Percentiles rank a stretch among this genome's conserved stretches.
These are phyloP conservation scores for Hydrotaea cyrtoneurina DNA, from an alignment of 2,888 invertebrate genomes.

Conservation along the genomic window DNA sequence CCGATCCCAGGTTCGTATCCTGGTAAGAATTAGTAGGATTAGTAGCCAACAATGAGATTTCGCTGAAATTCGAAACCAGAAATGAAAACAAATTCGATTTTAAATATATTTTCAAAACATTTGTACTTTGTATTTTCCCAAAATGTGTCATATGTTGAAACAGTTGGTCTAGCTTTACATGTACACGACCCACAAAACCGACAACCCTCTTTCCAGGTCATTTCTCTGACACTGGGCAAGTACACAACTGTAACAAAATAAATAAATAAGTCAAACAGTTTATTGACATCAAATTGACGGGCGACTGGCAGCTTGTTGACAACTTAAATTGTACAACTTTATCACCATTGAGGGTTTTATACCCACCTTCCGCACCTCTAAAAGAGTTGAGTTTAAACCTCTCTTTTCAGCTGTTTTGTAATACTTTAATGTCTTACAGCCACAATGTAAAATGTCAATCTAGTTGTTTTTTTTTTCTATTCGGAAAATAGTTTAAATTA, in stretches of 20 bases:
- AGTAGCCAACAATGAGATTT: too few relatives aligned
- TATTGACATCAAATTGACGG: slow-evolving; percentile 36
- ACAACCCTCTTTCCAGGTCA: too few relatives aligned
- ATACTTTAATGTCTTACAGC: background rate
- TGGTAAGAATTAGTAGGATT: too few relatives aligned
- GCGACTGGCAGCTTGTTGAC: slow-evolving; percentile 64
- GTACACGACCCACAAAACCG: too few relatives aligned
- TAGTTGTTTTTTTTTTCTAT: background rate
- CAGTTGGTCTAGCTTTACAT: too few relatives aligned
- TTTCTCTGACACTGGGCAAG: too few relatives aligned
- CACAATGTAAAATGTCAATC: background rate
- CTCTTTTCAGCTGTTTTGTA: background rate
- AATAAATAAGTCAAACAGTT: slow-evolving; percentile 15
- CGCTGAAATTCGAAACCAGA: too few relatives aligned
- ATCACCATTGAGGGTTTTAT: slow-evolving; percentile 51
- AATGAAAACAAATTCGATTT: too few relatives aligned
- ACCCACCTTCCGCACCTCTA: background rate
- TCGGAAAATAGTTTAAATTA: background rate
- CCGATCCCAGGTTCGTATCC: too few relatives aligned
- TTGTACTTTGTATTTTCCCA: too few relatives aligned
- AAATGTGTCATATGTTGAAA: too few relatives aligned
- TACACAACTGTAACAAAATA: slow-evolving; percentile 1
- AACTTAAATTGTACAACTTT: slow-evolving; percentile 53
- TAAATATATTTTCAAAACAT: too few relatives aligned
- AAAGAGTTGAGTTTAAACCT: background rate